These are phyloP conservation scores for Choristoneura rosaceana DNA, from an alignment of 2,888 invertebrate genomes.

Conservation along the genomic window DNA sequence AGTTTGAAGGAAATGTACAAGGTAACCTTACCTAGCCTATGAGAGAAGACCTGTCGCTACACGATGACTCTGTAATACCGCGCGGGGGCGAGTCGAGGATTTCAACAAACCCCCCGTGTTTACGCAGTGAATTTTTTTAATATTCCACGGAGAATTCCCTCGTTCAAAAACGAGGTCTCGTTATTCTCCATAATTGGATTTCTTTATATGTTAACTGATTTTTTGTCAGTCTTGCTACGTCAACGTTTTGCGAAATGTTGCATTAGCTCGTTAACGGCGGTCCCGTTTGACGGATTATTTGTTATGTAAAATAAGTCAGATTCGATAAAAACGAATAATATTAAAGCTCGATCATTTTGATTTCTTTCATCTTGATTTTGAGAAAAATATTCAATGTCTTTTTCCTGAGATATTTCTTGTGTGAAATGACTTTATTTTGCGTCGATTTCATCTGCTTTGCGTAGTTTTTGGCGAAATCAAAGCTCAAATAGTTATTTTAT, in stretches of 20 bases:
- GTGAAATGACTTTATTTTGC: background rate
- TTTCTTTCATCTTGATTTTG: background rate
- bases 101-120: constrained; percentile 50
- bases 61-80: constrained; percentile 42
- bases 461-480: no score
- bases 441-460: no score
- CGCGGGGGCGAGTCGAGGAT: constrained; percentile 42
- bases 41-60: constrained; percentile 39
- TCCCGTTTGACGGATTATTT: constrained; percentile 18
- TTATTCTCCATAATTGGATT: constrained; percentile 62
- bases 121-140: constrained; percentile 56
- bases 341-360: background rate
- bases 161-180: constrained; percentile 60
- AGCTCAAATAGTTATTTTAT: no score
- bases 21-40: constrained; percentile 15
- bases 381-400: background rate
- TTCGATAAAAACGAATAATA: constrained; percentile 8
- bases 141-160: constrained; percentile 57
- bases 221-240: constrained; percentile 46
- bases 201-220: constrained; percentile 55
- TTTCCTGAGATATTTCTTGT: background rate
- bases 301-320: constrained; percentile 11
- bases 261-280: constrained; percentile 26
- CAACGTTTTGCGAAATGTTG: constrained; percentile 28
- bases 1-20: background rate